Conservation (phyloP, 2,797 vertebrate genomes). For the Poeciliopsis infans region DNA sequence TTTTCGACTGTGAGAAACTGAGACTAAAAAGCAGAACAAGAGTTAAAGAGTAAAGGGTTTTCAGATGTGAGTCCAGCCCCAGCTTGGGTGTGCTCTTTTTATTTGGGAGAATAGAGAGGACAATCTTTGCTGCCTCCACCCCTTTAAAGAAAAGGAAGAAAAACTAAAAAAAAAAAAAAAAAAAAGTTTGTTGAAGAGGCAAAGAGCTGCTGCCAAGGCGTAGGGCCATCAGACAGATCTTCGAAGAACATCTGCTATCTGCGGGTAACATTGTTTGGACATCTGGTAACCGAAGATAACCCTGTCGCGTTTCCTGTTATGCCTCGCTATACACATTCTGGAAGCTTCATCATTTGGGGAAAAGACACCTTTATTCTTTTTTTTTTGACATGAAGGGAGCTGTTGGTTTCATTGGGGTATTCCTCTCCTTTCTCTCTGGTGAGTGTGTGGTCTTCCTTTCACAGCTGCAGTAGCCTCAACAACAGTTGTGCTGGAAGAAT, state of each 20-base stretch:
- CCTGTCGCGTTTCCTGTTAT: conserved; percentile 81
- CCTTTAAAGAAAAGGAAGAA: conserved; percentile 77
- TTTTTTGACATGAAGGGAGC: conserved; percentile 83
- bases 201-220: conserved; percentile 73
- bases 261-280: conserved; percentile 77
- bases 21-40: conserved; percentile 81
- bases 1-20: conserved; percentile 80
- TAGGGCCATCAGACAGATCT: conserved; percentile 75
- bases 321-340: conserved; percentile 68
- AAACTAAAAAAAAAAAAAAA: conserved; percentile 66
- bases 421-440: conserved; percentile 80
- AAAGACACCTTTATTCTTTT: conserved; percentile 67
- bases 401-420: conserved; percentile 77
- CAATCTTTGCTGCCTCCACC: conserved; percentile 78
- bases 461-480: conserved; percentile 62
- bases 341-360: conserved; percentile 67
- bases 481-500: conserved; percentile 26
- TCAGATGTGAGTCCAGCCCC: conserved; percentile 84
- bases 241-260: conserved; percentile 80
- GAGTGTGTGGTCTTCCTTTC: conserved; percentile 75
- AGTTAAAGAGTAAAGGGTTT: conserved; percentile 82
- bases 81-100: conserved; percentile 81
- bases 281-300: conserved; percentile 79
- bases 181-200: conserved; percentile 68
- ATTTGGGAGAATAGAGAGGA: conserved; percentile 81